These are phyloP conservation scores for Microchirus variegatus DNA, from an alignment of 2,797 vertebrate genomes.

Conservation along the genomic window DNA sequence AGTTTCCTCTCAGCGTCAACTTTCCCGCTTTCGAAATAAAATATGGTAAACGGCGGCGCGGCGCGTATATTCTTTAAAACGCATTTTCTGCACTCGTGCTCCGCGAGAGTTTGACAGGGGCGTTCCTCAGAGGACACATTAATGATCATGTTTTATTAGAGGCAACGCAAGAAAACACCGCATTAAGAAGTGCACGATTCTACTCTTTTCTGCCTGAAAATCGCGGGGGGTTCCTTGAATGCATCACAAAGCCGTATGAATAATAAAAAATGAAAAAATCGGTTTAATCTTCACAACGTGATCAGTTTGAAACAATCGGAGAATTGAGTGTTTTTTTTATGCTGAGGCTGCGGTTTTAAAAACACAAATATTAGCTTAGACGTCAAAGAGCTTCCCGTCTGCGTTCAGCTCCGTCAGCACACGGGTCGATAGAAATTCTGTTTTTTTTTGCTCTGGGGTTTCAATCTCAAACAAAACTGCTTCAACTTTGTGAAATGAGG, in stretches of 20 bases:
- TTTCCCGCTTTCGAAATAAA: conserved; percentile 83
- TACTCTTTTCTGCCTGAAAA: conserved; percentile 10
- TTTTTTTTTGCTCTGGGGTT: conserved; percentile 34
- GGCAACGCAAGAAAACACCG: conserved; percentile 84
- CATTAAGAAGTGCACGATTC: conserved; percentile 75
- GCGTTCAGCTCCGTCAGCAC: conserved; percentile 45
- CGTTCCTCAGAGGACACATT: conserved; percentile 91
- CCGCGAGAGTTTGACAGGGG: conserved; percentile 80
- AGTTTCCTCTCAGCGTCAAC: conserved; percentile 81
- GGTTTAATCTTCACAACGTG: conserved; percentile 20
- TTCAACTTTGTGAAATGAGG: conserved; percentile 29
- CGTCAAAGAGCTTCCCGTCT: not conserved
- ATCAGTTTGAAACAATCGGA: conserved; percentile 44
- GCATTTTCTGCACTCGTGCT: conserved; percentile 77
- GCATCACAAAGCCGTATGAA: too few relatives aligned
- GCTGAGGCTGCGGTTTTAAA: conserved; percentile 54
- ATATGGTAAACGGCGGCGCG: conserved; percentile 89
- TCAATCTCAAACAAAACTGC: conserved; percentile 34
- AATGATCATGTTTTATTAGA: conserved; percentile 90
- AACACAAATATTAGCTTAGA: conserved; percentile 20
- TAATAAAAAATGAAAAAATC: too few relatives aligned
- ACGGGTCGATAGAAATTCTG: conserved; percentile 57
- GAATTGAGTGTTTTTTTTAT: too few relatives aligned
- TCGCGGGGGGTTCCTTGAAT: conserved; percentile 8
- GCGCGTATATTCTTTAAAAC: conserved; percentile 91